These are phyloP conservation scores for Rhea americana DNA, from an alignment of 2,113 vertebrate genomes.

Conservation along the genomic window DNA sequence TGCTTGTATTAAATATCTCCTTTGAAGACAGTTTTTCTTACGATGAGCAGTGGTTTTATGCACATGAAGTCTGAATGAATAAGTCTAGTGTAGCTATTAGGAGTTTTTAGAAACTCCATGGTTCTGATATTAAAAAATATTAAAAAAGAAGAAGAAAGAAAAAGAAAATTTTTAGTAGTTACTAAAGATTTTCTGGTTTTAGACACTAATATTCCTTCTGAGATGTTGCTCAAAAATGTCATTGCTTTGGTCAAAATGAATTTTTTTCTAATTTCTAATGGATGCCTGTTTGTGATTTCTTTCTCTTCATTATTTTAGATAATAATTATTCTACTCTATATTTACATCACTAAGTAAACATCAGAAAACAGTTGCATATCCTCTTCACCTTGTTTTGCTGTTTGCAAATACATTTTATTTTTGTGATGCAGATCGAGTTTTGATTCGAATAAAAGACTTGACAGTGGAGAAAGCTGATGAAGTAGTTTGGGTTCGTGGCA, in stretches of 20 bases:
- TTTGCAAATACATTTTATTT: not conserved
- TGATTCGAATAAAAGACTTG: slow-evolving; percentile 88
- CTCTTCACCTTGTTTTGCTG: not conserved
- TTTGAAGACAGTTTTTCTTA: not conserved
- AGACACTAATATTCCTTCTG: not conserved
- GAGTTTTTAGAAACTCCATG: not conserved
- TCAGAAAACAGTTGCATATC: not conserved
- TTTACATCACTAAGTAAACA: not conserved
- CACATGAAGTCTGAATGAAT: not conserved
- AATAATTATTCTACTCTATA: not conserved
- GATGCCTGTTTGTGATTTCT: not conserved
- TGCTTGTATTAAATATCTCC: not conserved
- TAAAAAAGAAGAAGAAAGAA: too few species aligned
- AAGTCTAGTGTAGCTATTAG: not conserved
- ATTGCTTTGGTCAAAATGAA: not conserved
- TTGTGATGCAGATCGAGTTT: slow-evolving; percentile 82
- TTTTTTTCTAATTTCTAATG: not conserved
- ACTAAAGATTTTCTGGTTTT: not conserved
- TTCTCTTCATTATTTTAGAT: not conserved
- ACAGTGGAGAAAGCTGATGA: slow-evolving; percentile 87
- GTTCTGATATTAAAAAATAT: too few species aligned
- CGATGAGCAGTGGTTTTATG: not conserved
- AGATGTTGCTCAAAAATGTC: not conserved
- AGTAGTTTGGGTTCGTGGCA: slow-evolving; percentile 93
- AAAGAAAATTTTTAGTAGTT: too few species aligned